A percentile compares a stretch with the other conserved stretches of the same genome.
phyloP scores from a whole-genome alignment of 2,113 vertebrate species.

The Bucco capensis region DNA sequence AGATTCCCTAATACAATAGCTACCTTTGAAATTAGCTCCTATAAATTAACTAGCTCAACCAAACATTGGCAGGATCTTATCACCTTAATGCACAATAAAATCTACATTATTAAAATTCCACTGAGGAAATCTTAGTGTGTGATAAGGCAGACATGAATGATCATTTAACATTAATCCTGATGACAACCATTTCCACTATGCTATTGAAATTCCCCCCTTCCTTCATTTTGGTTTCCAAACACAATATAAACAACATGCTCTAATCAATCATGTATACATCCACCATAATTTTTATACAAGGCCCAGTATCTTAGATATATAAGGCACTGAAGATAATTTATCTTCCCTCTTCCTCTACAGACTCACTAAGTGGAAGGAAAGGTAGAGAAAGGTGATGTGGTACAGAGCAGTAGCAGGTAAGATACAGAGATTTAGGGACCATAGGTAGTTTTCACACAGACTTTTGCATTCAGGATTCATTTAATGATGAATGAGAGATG shows the following conservation, averaged over 20 bases:
- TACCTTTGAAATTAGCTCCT: conserved; percentile 59
- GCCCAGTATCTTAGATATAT: conserved; percentile 15
- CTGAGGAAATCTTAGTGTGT: conserved; percentile 20
- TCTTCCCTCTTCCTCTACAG: not conserved
- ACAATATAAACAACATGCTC: conserved; percentile 24
- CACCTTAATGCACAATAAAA: conserved; percentile 35
- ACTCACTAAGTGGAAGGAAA: not conserved
- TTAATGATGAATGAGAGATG: not conserved
- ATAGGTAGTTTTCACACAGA: not conserved
- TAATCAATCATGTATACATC: conserved; percentile 44
- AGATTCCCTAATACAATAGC: conserved; percentile 22
- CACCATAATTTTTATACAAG: conserved; percentile 21
- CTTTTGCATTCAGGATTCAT: not conserved
- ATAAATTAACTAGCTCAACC: conserved; percentile 52
- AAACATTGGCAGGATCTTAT: conserved; percentile 52
- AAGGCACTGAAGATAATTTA: not conserved
- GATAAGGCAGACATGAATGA: conserved; percentile 42
- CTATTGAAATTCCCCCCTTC: conserved; percentile 35
- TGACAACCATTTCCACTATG: conserved; percentile 35
- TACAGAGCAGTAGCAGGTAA: not conserved
- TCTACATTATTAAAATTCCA: conserved; percentile 66
- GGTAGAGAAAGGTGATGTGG: not conserved
- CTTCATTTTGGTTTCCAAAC: conserved; percentile 46
- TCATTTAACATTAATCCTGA: conserved; percentile 65
- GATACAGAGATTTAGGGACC: not conserved